A percentile compares a stretch with the other conserved stretches of the same genome.
Conservation (phyloP, 1,140 invertebrate species). For the Drosophila eugracilis region DNA sequence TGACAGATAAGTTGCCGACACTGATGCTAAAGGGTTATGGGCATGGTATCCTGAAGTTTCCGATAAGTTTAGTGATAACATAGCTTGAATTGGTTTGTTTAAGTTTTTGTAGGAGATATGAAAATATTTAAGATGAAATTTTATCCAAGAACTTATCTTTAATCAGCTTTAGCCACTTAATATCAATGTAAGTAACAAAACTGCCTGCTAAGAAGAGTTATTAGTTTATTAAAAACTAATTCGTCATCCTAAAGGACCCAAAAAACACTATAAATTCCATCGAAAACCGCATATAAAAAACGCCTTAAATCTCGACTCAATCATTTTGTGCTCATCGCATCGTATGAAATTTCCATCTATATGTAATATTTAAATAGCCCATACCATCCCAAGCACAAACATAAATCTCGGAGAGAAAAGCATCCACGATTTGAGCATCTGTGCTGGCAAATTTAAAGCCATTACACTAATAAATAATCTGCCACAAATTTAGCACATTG, state of each 20-base stretch:
- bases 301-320: conserved; percentile 9
- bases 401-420: conserved; percentile 34
- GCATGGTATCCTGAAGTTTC: conserved; percentile 5
- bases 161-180: too few species aligned
- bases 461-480: conserved; percentile 79
- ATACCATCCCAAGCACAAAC: conserved; percentile 12
- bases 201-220: neutral
- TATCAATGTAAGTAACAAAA: too few species aligned
- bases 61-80: conserved; percentile 10
- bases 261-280: neutral
- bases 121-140: too few species aligned
- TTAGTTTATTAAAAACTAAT: too few species aligned
- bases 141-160: too few species aligned
- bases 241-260: neutral
- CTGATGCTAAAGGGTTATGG: conserved; percentile 30
- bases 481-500: conserved; percentile 73
- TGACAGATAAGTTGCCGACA: conserved; percentile 43
- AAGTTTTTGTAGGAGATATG: neutral
- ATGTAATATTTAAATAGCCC: conserved; percentile 39
- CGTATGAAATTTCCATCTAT: conserved; percentile 13
- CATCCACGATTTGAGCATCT: conserved; percentile 23
- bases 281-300: conserved; percentile 1
- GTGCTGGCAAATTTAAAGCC: conserved; percentile 68
- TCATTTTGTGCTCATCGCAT: conserved; percentile 24
- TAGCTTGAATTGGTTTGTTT: conserved; percentile 1